These are phyloP conservation scores for Corvus moneduloides DNA, from an alignment of 2,113 vertebrate genomes.

Conservation along the genomic window DNA sequence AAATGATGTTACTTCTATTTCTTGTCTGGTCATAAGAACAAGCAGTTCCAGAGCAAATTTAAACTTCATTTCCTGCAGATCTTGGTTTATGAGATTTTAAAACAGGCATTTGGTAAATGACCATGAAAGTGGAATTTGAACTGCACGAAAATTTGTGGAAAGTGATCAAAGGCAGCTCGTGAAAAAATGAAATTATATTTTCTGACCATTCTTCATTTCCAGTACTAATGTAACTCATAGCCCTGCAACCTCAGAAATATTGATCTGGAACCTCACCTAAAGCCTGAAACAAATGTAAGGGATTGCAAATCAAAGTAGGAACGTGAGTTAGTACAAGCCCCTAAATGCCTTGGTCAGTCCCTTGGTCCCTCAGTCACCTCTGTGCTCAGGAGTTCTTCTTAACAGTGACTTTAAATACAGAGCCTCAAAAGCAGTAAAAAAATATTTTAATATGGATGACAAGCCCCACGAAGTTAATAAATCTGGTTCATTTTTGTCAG, in stretches of 20 bases:
- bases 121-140: not conserved
- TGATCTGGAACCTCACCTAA: not conserved
- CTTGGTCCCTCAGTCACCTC: not conserved
- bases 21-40: not conserved
- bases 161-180: not conserved
- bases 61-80: constrained; percentile 26
- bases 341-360: not conserved
- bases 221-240: not conserved
- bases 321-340: not conserved
- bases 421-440: not conserved
- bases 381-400: not conserved
- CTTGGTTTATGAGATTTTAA: not conserved
- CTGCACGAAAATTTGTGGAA: not conserved
- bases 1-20: not conserved
- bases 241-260: not conserved
- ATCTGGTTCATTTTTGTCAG: not conserved
- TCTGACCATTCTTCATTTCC: not conserved
- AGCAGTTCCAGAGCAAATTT: constrained; percentile 10
- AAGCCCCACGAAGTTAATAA: not conserved
- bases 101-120: not conserved
- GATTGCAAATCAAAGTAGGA: not conserved
- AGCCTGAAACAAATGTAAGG: not conserved
- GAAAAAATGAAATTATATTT: not conserved
- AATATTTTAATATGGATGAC: not conserved
- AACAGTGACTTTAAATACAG: not conserved